Conservation (phyloP, 2,888 invertebrate genomes). For the Agonum fuliginosum region DNA sequence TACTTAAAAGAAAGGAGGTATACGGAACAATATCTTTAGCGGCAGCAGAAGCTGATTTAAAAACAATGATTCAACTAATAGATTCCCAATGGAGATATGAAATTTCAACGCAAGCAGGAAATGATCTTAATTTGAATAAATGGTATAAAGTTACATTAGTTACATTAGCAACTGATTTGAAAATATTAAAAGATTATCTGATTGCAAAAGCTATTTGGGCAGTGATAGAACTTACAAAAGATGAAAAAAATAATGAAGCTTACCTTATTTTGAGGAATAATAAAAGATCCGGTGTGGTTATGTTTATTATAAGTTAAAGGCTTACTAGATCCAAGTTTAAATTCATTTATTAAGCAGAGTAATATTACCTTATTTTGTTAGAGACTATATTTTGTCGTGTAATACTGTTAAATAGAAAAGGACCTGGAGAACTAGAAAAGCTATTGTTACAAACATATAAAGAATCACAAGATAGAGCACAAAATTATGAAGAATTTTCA, state of each 20-base stretch:
- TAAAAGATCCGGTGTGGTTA: too few species aligned
- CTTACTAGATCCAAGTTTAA: too few species aligned
- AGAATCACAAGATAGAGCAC: not conserved
- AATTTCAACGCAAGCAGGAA: conserved; percentile 57
- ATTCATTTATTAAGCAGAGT: too few species aligned
- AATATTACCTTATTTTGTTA: conserved; percentile 60
- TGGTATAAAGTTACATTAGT: conserved; percentile 62
- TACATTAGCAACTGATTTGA: conserved; percentile 56
- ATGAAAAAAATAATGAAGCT: conserved; percentile 36
- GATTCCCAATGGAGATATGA: conserved; percentile 36
- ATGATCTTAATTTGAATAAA: conserved; percentile 61
- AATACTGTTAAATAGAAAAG: conserved; percentile 64
- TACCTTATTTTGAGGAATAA: conserved; percentile 55
- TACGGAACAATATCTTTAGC: conserved; percentile 38
- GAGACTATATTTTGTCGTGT: conserved; percentile 64
- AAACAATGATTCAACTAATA: conserved; percentile 61
- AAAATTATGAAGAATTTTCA: conserved; percentile 64
- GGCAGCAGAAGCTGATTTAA: conserved; percentile 61
- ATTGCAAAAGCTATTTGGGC: conserved; percentile 5
- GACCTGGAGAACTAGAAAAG: conserved; percentile 64
- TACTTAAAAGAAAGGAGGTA: conserved; percentile 49
- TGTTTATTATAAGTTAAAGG: too few species aligned
- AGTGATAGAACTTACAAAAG: conserved; percentile 13
- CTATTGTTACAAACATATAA: conserved; percentile 61
- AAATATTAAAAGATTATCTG: conserved; percentile 41